phyloP scores from a whole-genome alignment of 2,113 vertebrate species.

The Amphiprion percula region DNA sequence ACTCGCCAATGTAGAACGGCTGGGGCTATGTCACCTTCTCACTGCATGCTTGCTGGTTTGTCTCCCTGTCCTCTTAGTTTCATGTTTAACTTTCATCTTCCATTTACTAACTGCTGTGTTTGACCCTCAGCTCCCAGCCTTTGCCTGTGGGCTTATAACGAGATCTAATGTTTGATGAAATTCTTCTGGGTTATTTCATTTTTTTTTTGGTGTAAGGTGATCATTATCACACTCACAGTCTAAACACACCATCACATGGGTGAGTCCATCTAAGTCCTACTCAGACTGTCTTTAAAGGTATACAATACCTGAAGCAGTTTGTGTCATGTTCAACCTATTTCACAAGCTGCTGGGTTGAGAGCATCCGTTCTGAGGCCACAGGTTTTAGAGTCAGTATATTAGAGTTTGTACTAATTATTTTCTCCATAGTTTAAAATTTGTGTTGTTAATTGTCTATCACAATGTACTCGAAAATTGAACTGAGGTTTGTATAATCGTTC shows the following conservation, averaged over 20 bases:
- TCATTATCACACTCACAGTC: not conserved
- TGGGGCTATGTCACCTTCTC: slow-evolving; percentile 73
- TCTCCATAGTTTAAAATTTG: slow-evolving; percentile 6
- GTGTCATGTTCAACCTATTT: not conserved
- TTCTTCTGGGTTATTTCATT: not conserved
- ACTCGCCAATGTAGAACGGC: slow-evolving; percentile 62
- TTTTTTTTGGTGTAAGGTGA: slow-evolving; percentile 8
- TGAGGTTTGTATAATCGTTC: slow-evolving; percentile 26
- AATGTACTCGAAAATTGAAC: not conserved
- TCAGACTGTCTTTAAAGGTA: not conserved
- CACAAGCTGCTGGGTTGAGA: not conserved
- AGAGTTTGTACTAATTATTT: slow-evolving; percentile 24
- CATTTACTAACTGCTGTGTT: slow-evolving; percentile 59
- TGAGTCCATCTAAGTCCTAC: not conserved
- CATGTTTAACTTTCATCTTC: slow-evolving; percentile 69
- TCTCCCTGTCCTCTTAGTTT: slow-evolving; percentile 50
- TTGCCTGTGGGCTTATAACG: slow-evolving; percentile 81
- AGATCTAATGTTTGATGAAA: slow-evolving; percentile 31
- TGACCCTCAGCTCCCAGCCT: slow-evolving; percentile 63
- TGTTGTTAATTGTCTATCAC: slow-evolving; percentile 29
- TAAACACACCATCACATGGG: not conserved
- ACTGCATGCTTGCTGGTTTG: slow-evolving; percentile 75
- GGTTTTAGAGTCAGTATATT: slow-evolving; percentile 43
- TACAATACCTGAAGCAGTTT: not conserved
- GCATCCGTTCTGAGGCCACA: slow-evolving; percentile 80